A percentile compares a stretch with the other conserved stretches of the same genome.
These are phyloP conservation scores for Volucella zonaria DNA, from an alignment of 2,888 invertebrate genomes.

Conservation along the genomic window DNA sequence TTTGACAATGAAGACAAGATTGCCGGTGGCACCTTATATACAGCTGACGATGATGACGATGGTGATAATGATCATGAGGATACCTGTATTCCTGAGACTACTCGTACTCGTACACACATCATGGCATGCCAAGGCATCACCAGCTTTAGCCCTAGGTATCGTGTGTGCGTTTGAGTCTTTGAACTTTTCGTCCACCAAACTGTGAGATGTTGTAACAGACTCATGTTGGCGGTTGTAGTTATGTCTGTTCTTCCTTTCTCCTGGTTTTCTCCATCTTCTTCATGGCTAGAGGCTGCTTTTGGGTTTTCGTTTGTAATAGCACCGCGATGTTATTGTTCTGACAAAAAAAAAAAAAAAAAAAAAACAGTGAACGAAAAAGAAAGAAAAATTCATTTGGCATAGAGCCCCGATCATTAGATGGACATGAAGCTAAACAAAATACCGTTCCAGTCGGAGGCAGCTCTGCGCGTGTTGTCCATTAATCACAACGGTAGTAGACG, in stretches of 20 bases:
- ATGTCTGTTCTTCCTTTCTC: conserved; percentile 28
- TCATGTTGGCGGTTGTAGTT: conserved; percentile 17
- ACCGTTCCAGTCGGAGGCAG: conserved; percentile 25
- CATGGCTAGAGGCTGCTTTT: conserved; percentile 49
- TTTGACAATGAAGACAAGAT: conserved; percentile 67
- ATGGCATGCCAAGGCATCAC: conserved; percentile 13
- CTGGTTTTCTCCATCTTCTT: conserved; percentile 49
- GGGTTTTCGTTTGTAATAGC: conserved; percentile 57
- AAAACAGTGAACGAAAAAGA: too few species aligned
- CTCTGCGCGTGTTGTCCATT: conserved; percentile 56
- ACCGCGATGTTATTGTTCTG: conserved; percentile 37
- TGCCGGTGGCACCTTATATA: conserved; percentile 58
- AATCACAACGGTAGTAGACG: conserved; percentile 55
- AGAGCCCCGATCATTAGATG: conserved; percentile 59
- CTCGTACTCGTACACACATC: neutral
- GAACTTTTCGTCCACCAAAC: conserved; percentile 55
- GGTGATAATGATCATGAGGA: conserved; percentile 34
- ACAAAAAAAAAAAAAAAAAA: conserved; percentile 23
- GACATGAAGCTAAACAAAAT: conserved; percentile 22
- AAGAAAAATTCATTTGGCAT: conserved; percentile 52
- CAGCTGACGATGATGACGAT: conserved; percentile 27
- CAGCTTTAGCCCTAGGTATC: conserved; percentile 39
- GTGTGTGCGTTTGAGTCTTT: conserved; percentile 42
- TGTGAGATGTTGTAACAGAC: conserved; percentile 30
- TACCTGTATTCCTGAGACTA: conserved; percentile 40